These are phyloP conservation scores for Epinephelus moara DNA, from an alignment of 2,113 vertebrate species.

Conservation along the genomic window DNA sequence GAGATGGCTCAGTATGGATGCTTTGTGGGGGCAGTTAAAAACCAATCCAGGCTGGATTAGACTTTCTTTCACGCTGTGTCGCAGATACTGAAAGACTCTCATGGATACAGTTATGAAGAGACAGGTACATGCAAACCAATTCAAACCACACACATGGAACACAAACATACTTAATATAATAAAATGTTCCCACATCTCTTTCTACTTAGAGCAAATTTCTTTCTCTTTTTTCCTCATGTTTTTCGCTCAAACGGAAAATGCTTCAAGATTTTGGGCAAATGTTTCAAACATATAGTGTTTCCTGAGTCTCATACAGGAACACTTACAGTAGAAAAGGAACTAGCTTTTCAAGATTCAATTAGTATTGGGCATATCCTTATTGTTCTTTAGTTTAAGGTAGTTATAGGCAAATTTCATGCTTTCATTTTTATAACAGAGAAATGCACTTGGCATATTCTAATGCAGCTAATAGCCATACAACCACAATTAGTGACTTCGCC, in stretches of 20 bases:
- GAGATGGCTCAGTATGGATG: conserved; percentile 39
- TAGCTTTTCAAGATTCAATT: conserved; percentile 14
- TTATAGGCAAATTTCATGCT: conserved; percentile 33
- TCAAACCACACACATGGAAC: not conserved
- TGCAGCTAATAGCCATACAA: conserved; percentile 12
- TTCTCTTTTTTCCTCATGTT: not conserved
- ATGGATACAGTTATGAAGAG: not conserved
- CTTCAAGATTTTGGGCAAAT: not conserved
- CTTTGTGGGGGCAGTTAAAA: conserved; percentile 55
- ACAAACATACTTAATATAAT: not conserved
- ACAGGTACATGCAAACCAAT: not conserved
- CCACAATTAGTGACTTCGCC: conserved; percentile 18
- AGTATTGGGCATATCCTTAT: not conserved
- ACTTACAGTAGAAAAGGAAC: not conserved
- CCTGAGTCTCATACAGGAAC: not conserved
- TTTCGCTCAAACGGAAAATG: too few relatives aligned
- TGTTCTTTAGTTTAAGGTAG: conserved; percentile 24
- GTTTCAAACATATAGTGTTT: not conserved
- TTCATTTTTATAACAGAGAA: conserved; percentile 38
- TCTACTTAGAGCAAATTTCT: not conserved
- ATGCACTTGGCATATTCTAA: conserved; percentile 33
- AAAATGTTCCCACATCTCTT: not conserved
- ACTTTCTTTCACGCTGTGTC: conserved; percentile 49
- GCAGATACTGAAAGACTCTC: conserved; percentile 17
- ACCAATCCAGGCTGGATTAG: conserved; percentile 42